These are phyloP conservation scores for Stichopus horrens DNA, from an alignment of 53 echinoderm and acorn worm species.

Conservation along the genomic window DNA sequence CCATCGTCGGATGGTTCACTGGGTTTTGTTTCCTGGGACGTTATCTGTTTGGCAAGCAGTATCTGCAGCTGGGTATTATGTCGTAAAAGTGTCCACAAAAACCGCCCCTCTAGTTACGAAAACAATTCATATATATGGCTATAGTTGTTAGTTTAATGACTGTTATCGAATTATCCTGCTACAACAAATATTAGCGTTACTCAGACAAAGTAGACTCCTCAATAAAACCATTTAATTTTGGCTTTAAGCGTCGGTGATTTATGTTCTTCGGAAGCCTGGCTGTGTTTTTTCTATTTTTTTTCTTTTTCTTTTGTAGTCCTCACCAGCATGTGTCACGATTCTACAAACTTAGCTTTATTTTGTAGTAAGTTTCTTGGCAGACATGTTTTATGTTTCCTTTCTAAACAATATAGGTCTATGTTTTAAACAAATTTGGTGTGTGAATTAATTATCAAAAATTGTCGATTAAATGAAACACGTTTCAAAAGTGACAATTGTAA, in stretches of 20 bases:
- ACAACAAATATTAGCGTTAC: constrained; percentile 31
- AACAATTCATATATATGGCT: constrained; percentile 1
- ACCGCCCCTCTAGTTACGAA: constrained; percentile 10
- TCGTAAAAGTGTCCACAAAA: constrained; percentile 17
- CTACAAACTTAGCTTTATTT: no score
- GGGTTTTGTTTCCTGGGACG: background rate
- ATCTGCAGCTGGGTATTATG: constrained; percentile 10
- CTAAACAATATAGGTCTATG: no score
- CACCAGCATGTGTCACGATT: no score
- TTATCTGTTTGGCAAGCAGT: background rate
- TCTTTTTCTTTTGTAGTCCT: no score
- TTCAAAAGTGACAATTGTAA: no score
- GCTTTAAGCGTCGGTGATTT: background rate
- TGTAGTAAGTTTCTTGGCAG: no score
- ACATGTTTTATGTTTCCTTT: no score
- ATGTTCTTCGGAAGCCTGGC: background rate
- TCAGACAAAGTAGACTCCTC: background rate
- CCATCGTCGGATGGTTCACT: constrained; percentile 15
- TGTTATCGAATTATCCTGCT: background rate
- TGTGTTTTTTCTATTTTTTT: background rate
- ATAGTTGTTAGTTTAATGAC: constrained; percentile 12
- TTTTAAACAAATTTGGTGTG: no score
- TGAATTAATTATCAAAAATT: no score
- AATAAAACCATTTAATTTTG: constrained; percentile 2
- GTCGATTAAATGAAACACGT: no score